Evolutionary conservation across 2,797 vertebrate genomes (phyloP).

Genomic region (Prionace glauca): DNA sequence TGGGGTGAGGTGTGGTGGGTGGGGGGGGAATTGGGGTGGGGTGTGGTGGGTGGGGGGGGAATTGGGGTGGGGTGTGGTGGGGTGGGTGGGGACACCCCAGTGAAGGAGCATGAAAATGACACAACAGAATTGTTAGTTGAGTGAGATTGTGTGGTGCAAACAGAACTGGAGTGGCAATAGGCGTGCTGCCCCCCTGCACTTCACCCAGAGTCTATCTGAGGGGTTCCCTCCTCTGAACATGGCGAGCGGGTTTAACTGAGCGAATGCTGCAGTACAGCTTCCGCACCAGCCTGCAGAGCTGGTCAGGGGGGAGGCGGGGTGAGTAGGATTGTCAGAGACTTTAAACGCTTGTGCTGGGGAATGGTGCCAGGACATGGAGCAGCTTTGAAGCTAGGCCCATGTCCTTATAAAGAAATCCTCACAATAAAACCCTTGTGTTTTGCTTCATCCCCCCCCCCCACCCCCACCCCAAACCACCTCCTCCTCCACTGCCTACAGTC

Average conservation of each 20-base stretch:
- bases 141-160: background rate
- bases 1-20: too few relatives aligned
- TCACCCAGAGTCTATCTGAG: background rate
- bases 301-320: background rate
- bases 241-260: background rate
- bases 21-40: too few relatives aligned
- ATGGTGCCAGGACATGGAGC: background rate
- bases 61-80: too few relatives aligned
- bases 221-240: background rate
- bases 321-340: background rate
- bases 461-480: too few relatives aligned
- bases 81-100: background rate
- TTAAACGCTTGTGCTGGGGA: background rate
- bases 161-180: background rate
- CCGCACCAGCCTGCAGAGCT: too few relatives aligned
- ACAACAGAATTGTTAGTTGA: background rate
- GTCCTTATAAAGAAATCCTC: constrained; percentile 30
- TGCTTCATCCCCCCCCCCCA: too few relatives aligned
- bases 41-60: too few relatives aligned
- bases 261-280: background rate
- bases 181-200: background rate
- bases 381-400: constrained; percentile 1
- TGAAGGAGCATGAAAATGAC: background rate
- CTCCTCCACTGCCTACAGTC: background rate
- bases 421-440: constrained; percentile 28